A percentile compares a stretch with the other conserved stretches of the same genome.
Conservation (phyloP, 30 jellyfish, hydroid and myxozoan species). For the Aurelia sp. region DNA sequence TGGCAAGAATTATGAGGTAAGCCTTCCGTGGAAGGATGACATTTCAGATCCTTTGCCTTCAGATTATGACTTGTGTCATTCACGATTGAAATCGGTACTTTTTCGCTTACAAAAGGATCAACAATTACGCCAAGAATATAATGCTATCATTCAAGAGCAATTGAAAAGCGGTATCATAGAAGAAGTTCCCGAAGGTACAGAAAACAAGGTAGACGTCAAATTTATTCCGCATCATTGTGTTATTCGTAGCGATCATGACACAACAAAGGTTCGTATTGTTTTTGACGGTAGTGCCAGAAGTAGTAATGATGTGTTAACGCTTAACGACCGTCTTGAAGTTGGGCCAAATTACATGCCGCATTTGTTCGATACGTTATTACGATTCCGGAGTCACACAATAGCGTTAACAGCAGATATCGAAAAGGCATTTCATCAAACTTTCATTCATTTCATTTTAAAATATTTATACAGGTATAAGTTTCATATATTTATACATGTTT, state of each 20-base stretch:
- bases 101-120: neutral
- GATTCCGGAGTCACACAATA: slow-evolving; percentile 13
- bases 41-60: neutral
- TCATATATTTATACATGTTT: too few relatives aligned
- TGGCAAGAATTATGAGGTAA: slow-evolving; percentile 34
- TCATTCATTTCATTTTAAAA: too few relatives aligned
- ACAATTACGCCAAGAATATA: slow-evolving; percentile 21
- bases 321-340: neutral
- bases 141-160: slow-evolving; percentile 27
- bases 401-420: slow-evolving; percentile 41
- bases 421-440: slow-evolving; percentile 26
- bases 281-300: neutral
- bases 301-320: too few relatives aligned
- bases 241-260: slow-evolving; percentile 1
- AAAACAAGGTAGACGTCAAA: neutral
- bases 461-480: too few relatives aligned
- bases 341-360: slow-evolving; percentile 32
- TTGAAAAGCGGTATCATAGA: slow-evolving; percentile 10
- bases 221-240: slow-evolving; percentile 47
- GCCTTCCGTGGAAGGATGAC: slow-evolving; percentile 25
- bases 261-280: slow-evolving; percentile 63
- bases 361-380: slow-evolving; percentile 17
- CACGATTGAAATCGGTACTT: slow-evolving; percentile 16
- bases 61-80: slow-evolving; percentile 14
- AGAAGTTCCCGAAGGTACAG: slow-evolving; percentile 7